These are phyloP conservation scores for Clarias macrocephalus DNA, from an alignment of 2,113 vertebrate genomes.

Conservation along the genomic window DNA sequence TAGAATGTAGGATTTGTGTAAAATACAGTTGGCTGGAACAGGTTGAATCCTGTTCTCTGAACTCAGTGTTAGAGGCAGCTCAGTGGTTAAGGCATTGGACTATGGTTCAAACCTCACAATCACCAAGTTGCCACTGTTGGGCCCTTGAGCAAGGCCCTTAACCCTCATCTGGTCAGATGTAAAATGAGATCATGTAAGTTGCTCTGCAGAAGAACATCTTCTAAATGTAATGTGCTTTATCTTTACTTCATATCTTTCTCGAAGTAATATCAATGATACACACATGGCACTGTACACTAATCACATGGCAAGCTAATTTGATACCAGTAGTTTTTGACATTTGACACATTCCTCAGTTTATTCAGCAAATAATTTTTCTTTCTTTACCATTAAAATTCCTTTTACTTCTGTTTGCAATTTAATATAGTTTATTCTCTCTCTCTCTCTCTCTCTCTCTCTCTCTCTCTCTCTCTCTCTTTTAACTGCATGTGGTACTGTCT, in stretches of 20 bases:
- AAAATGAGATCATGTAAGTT: no score
- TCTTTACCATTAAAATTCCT: not conserved
- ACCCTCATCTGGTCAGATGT: no score
- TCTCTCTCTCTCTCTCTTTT: not conserved
- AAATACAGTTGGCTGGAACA: not conserved
- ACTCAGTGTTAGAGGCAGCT: not conserved
- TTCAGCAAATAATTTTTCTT: not conserved
- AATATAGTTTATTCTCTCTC: not conserved
- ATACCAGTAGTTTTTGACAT: not conserved
- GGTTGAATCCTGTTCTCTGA: not conserved
- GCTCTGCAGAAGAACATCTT: no score
- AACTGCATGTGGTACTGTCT: not conserved
- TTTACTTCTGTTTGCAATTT: not conserved
- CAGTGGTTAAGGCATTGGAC: no score
- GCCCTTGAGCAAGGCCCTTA: no score
- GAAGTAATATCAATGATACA: not conserved
- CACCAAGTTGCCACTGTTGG: no score
- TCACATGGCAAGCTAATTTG: not conserved
- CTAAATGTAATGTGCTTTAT: not conserved
- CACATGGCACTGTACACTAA: not conserved
- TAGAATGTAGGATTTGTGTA: not conserved
- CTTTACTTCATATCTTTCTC: not conserved
- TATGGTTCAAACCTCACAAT: no score
- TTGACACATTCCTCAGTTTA: not conserved
- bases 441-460: no score